Conservation (phyloP, 2,888 invertebrate genomes). For the Girardia tigrina region DNA sequence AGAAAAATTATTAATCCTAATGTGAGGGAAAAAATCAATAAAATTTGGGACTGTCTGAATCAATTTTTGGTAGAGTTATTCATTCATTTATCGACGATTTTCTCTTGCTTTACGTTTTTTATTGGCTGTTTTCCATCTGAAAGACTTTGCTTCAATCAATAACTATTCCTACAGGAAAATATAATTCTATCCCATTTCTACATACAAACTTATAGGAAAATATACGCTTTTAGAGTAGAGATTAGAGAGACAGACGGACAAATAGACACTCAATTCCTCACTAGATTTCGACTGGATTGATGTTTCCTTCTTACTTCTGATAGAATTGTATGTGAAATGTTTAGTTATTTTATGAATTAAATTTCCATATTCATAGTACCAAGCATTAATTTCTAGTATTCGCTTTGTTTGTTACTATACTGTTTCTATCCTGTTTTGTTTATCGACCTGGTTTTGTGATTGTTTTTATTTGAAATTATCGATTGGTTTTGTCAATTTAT, state of each 20-base stretch:
- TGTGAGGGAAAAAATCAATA: neutral
- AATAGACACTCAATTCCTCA: neutral
- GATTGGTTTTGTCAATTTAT: neutral
- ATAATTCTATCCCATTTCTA: neutral
- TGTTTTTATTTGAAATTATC: slow-evolving; percentile 19
- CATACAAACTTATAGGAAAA: neutral
- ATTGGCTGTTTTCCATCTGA: neutral
- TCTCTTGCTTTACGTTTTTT: neutral
- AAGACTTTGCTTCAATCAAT: neutral
- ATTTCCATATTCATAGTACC: slow-evolving; percentile 23
- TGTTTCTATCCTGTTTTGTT: slow-evolving; percentile 16
- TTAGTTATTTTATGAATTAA: slow-evolving; percentile 16
- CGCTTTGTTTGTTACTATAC: slow-evolving; percentile 17
- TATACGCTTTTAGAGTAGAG: neutral
- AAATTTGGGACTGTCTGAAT: neutral
- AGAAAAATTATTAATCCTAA: too few species aligned
- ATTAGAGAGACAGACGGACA: neutral
- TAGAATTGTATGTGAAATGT: slow-evolving; percentile 10
- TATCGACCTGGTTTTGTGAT: slow-evolving; percentile 21
- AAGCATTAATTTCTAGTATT: slow-evolving; percentile 20
- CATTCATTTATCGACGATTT: neutral
- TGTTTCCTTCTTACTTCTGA: neutral
- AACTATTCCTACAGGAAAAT: neutral
- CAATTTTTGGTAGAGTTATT: slow-evolving; percentile 10
- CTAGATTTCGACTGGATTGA: slow-evolving; percentile 7